A percentile compares a stretch with the other conserved stretches of the same genome.
Evolutionary conservation across 2,797 vertebrate species (phyloP).

Genomic region (Squalus acanthias): DNA sequence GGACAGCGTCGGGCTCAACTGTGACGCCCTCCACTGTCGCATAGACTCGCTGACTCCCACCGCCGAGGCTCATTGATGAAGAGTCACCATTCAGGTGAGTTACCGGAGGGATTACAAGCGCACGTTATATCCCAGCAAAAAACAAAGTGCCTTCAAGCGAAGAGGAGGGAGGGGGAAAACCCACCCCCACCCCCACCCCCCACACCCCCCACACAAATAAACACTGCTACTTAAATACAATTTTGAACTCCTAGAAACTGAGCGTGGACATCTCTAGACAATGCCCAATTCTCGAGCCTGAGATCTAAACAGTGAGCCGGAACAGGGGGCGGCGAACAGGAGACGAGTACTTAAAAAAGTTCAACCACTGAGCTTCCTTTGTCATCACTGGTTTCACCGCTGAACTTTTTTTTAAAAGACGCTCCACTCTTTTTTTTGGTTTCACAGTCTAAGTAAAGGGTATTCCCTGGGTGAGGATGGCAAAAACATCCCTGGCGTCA

Average conservation of each 20-base stretch:
- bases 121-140: too few relatives aligned
- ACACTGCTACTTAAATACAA: background rate
- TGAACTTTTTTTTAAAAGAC: background rate
- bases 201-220: background rate
- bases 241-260: background rate
- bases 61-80: background rate
- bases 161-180: background rate
- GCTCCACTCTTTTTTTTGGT: constrained; percentile 21
- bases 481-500: constrained; percentile 41
- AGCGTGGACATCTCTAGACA: background rate
- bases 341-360: too few relatives aligned
- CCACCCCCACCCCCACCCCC: too few relatives aligned
- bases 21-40: too few relatives aligned
- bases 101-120: background rate
- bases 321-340: background rate
- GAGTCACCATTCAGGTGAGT: background rate
- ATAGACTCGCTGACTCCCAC: background rate
- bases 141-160: background rate
- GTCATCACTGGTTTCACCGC: too few relatives aligned
- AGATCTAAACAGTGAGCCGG: background rate
- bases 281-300: background rate
- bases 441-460: constrained; percentile 34
- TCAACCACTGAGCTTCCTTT: background rate
- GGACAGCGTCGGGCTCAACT: background rate
- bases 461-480: constrained; percentile 12